Evolutionary conservation across 92 coral and sea anemone genomes (phyloP), one percentile per base, ranked within the genome.

Genomic region (Palythoa grandiflora): DNA sequence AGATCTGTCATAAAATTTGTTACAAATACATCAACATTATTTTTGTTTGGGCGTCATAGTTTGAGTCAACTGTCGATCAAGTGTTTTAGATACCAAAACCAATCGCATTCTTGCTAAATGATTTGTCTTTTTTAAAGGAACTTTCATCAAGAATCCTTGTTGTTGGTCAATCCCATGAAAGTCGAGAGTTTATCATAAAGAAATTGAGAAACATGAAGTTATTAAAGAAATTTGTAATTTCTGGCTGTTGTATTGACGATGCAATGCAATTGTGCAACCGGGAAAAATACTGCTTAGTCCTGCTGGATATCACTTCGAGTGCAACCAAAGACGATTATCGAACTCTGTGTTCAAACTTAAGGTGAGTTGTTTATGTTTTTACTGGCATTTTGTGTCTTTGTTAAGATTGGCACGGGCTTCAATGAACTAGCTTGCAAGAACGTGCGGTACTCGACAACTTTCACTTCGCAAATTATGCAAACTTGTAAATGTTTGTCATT

Each of bases 281-380:
- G 51, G 96, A 93, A 14, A 93, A 84, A 72, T 93, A 87, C 78
- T 53, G 87, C 1, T 85, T 95, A 13, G 83, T 95, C 20, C 91
- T 95, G 47, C 75, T 95, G 80, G 98, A 95, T 35, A 83, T 87
- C 36, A 54, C 10, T 51, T 48, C 83, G 71, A 79, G 70, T 12
- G 87, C 87, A 38, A 89, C 89, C 6, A 88, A 88, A 60, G 90
- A 83, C 65, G 83, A 78, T 39, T 91, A 84, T 84, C 87, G 81
- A 50, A 92, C 91, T 75, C 85, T 95, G 13, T 93, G 96, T 37
- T 89, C 94, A 2, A 89, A 90, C 9, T 35, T 93, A 73, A 89
- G 98, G 98, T 91, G 53, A 83, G 86, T 13, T 54, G 88, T 68
- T 57, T 71, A 83, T 59, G 37, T 83, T 77, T 77, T 28, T 5